Evolutionary conservation across 2,888 invertebrate genomes (phyloP), one percentile per base, ranked within the genome.

Genomic region (Neria commutata): DNA sequence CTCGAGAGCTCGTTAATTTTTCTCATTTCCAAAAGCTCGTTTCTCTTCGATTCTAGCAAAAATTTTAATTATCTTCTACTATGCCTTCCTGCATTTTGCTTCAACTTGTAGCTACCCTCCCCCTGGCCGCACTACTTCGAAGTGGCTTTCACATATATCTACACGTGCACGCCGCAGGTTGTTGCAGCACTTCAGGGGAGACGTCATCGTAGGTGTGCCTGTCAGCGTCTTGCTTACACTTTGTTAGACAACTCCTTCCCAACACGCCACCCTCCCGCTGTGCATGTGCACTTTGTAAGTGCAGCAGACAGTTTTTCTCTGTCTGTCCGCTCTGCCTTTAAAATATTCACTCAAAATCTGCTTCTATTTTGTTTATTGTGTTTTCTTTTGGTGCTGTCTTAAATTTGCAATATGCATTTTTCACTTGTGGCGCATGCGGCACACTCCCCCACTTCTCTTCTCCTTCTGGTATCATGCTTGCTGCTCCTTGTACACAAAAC

Each of bases 311-410:
- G 6, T 37, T 8, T n/a, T 8, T 37, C n/a, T n/a, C 19, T 42
- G 42, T 42, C 19, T 42, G 19, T 8, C 21, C 4, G 17, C 42
- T 19, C 21, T 42, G 10, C n/a, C 37, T 37, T 42, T 42, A 8
- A 42, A 42, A 42, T 42, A 42, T 42, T 42, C 42, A 42, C 42
- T 42, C 4, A 19, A 42, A 42, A 42, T 42, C 42, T 42, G 42
- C 21, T 42, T 14, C 21, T 42, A 8, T 3, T 19, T 42, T 17
- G 21, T 21, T 42, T 19, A 8, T 29, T 29, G 11, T n/a, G n/a
- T n/a, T n/a, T n/a, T n/a, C 11, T 29, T 29, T 29, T 29, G 6
- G 29, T 29, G 29, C 29, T 29, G 6, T 11, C 29, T 11, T 11
- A 29, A 29, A 29, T 6, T 8, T 29, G 29, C n/a, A n/a, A n/a